phyloP scores from a whole-genome alignment of 2,113 vertebrate species.

The Calyptomena viridis region DNA sequence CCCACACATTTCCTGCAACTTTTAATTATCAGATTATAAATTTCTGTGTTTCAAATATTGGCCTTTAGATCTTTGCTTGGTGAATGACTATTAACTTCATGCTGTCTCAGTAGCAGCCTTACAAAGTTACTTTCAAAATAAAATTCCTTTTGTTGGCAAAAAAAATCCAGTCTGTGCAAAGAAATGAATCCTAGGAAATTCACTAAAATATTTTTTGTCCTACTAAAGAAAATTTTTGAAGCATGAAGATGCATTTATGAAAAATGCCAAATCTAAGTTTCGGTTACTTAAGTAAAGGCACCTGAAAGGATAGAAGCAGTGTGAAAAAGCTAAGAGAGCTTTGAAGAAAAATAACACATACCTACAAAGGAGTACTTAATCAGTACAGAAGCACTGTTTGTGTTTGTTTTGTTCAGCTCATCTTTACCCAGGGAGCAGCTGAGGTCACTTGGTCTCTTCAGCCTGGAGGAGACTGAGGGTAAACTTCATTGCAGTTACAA shows the following conservation, averaged over 20 bases:
- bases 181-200: neutral
- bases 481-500: neutral
- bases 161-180: neutral
- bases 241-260: neutral
- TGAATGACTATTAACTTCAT: neutral
- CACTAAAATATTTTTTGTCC: conserved; percentile 10
- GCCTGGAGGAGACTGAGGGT: neutral
- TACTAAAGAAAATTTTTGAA: neutral
- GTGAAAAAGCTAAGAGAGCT: neutral
- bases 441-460: neutral
- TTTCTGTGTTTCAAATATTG: neutral
- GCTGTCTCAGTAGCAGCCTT: neutral
- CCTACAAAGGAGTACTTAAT: neutral
- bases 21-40: neutral
- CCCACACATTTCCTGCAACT: neutral
- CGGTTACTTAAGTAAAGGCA: neutral
- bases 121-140: neutral
- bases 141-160: conserved; percentile 15
- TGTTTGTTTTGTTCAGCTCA: neutral
- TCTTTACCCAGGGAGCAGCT: neutral
- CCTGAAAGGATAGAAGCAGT: neutral
- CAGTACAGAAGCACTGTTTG: neutral
- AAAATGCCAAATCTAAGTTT: neutral
- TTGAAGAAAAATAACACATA: neutral
- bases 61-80: neutral